These are phyloP conservation scores for Sinocyclocheilus anophthalmus DNA, from an alignment of 2,113 vertebrate genomes.

Conservation along the genomic window DNA sequence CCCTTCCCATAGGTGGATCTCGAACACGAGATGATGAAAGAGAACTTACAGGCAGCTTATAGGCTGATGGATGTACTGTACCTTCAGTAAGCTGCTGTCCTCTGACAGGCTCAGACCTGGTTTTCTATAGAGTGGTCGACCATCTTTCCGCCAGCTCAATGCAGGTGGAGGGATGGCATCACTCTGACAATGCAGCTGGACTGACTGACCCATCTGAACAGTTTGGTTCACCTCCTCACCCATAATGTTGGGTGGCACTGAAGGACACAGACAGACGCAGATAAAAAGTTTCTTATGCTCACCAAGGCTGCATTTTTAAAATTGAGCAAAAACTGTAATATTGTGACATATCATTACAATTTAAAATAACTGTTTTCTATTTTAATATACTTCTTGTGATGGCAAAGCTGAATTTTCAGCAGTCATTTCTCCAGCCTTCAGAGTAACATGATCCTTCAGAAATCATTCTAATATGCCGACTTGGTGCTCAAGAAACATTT, in stretches of 20 bases:
- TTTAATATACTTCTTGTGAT: neutral
- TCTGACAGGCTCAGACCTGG: constrained; percentile 81
- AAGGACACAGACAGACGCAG: constrained; percentile 31
- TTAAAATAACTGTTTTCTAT: neutral
- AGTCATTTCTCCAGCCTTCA: neutral
- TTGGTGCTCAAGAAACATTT: neutral
- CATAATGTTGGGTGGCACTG: constrained; percentile 93
- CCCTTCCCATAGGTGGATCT: neutral
- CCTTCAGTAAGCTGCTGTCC: constrained; percentile 86
- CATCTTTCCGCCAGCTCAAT: constrained; percentile 87
- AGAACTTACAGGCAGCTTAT: neutral
- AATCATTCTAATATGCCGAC: neutral
- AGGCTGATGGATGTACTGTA: constrained; percentile 58
- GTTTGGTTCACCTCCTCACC: constrained; percentile 94
- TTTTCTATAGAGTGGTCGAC: constrained; percentile 83
- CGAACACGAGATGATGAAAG: neutral
- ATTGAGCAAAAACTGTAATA: neutral
- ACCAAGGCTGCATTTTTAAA: neutral
- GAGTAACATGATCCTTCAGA: neutral
- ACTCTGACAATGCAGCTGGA: constrained; percentile 86
- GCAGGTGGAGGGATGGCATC: constrained; percentile 84
- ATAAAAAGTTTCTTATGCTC: neutral
- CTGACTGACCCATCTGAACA: constrained; percentile 73
- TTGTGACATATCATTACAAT: neutral
- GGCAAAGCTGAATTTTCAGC: neutral